A percentile compares a stretch with the other conserved stretches of the same genome.
Evolutionary conservation across 2,113 vertebrate species (phyloP).

Genomic region (Gopherus evgoodei): DNA sequence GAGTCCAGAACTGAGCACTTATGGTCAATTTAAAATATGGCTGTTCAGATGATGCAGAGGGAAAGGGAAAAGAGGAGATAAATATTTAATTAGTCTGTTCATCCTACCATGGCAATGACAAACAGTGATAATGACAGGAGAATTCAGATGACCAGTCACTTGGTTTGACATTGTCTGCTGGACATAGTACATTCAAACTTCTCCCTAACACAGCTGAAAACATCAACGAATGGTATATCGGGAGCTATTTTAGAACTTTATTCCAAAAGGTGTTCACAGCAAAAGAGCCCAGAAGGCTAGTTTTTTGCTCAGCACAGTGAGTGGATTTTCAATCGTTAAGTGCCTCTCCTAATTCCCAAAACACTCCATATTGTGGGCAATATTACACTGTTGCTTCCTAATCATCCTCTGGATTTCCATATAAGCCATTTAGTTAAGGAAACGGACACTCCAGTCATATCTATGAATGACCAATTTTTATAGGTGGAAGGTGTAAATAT

Average conservation of each 20-base stretch:
- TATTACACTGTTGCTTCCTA: neutral
- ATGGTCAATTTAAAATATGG: neutral
- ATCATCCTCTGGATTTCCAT: neutral
- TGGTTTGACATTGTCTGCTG: neutral
- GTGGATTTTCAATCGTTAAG: neutral
- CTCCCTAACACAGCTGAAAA: neutral
- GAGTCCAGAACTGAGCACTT: neutral
- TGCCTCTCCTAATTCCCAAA: neutral
- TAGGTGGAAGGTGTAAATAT: neutral
- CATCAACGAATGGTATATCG: neutral
- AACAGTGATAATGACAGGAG: neutral
- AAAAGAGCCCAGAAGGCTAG: neutral
- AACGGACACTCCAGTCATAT: neutral
- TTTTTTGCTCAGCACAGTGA: neutral
- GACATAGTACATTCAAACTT: neutral
- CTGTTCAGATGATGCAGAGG: neutral
- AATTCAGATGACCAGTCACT: neutral
- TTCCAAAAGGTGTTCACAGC: neutral
- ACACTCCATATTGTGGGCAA: neutral
- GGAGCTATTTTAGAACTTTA: neutral
- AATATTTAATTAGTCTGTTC: neutral
- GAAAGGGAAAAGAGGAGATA: neutral
- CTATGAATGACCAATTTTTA: neutral
- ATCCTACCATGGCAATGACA: neutral
- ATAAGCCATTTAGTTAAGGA: neutral